Percentiles rank a stretch among this genome's conserved stretches.
Evolutionary conservation across 2,113 vertebrate genomes (phyloP).

Genomic region (Plectropomus leopardus): DNA sequence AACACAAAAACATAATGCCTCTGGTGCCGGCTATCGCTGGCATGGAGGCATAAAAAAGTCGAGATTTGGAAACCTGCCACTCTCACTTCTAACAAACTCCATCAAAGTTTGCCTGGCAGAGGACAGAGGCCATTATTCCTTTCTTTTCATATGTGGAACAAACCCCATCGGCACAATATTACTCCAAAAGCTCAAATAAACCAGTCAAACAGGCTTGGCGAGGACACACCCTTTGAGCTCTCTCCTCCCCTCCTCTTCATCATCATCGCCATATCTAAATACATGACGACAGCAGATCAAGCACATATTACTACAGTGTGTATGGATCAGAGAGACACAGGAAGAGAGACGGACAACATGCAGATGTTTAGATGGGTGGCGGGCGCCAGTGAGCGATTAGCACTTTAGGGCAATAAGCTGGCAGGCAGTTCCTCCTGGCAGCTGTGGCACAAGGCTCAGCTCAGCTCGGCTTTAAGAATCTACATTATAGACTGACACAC

Average conservation of each 20-base stretch:
- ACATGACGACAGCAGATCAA: background rate
- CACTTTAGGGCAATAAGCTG: slow-evolving; percentile 46
- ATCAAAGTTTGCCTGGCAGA: background rate
- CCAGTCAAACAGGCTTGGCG: background rate
- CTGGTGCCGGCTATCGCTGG: too few species aligned
- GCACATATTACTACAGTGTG: background rate
- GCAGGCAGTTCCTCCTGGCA: slow-evolving; percentile 48
- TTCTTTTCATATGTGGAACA: background rate
- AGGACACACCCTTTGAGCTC: background rate
- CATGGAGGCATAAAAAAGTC: too few species aligned
- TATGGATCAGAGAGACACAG: background rate
- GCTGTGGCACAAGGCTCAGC: slow-evolving; percentile 24
- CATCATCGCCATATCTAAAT: background rate
- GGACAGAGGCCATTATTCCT: background rate
- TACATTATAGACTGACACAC: slow-evolving; percentile 38
- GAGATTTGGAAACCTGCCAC: background rate
- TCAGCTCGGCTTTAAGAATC: slow-evolving; percentile 34
- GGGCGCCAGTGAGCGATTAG: slow-evolving; percentile 38
- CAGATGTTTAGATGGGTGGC: slow-evolving; percentile 52
- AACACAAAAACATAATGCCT: too few species aligned
- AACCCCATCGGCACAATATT: background rate
- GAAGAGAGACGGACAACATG: slow-evolving; percentile 12
- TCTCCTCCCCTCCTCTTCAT: background rate
- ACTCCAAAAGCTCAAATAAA: background rate
- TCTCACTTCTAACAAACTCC: background rate